Evolutionary conservation across 2,113 vertebrate genomes (phyloP).

Genomic region (Leptodactylus fuscus): DNA sequence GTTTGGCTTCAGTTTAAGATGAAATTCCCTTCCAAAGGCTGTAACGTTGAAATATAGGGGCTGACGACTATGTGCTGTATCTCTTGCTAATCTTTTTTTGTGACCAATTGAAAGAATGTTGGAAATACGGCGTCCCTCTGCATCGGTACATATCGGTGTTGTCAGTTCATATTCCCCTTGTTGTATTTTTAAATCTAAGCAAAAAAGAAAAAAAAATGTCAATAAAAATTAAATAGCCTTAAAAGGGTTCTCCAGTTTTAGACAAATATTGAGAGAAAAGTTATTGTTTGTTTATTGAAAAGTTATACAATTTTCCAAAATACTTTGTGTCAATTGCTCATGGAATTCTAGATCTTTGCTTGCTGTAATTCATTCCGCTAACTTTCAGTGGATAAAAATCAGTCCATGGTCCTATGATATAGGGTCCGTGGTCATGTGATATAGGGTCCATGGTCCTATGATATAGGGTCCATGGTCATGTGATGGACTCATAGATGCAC

Average conservation of each 20-base stretch:
- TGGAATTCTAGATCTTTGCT: no score
- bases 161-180: slow-evolving; percentile 86
- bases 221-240: not conserved
- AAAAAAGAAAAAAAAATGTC: not conserved
- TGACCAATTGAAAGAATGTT: slow-evolving; percentile 85
- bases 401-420: no score
- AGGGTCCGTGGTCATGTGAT: no score
- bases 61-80: slow-evolving; percentile 64
- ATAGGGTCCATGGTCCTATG: no score
- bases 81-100: slow-evolving; percentile 83
- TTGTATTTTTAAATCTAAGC: slow-evolving; percentile 74
- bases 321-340: no score
- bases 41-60: slow-evolving; percentile 91
- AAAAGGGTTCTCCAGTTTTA: not conserved
- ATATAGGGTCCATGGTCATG: no score
- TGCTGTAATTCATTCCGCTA: no score
- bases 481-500: no score
- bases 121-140: slow-evolving; percentile 88
- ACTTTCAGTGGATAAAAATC: no score
- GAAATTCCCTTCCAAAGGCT: slow-evolving; percentile 91
- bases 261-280: no score
- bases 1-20: slow-evolving; percentile 88
- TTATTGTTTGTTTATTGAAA: no score
- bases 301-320: no score
- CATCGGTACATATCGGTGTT: slow-evolving; percentile 87